These are phyloP conservation scores for Strigamia transsilvanica DNA, from an alignment of 2,888 invertebrate species.

Conservation along the genomic window DNA sequence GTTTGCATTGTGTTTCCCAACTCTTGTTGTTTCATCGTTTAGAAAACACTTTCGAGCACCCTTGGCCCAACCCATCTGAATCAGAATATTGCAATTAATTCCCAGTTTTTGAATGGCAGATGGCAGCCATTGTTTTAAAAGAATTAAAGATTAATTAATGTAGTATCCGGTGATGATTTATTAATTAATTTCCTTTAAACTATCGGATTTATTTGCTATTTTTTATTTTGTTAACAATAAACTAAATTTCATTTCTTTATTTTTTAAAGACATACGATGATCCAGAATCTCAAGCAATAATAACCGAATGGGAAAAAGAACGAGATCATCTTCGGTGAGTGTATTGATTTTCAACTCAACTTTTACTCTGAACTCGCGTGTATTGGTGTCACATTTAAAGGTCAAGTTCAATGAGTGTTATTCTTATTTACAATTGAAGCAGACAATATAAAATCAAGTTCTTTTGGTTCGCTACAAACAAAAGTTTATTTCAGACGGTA, in stretches of 20 bases:
- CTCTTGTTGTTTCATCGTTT: background rate
- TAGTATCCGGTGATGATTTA: too few species aligned
- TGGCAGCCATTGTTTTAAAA: too few species aligned
- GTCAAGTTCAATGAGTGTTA: too few species aligned
- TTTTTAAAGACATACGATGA: slow-evolving; percentile 55
- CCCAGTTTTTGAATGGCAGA: too few species aligned
- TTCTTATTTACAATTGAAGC: background rate
- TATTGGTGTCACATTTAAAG: too few species aligned
- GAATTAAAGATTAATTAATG: too few species aligned
- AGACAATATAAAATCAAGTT: background rate
- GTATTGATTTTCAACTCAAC: background rate
- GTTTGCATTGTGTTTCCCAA: background rate
- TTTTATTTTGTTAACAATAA: background rate
- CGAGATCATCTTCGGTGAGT: slow-evolving; percentile 55
- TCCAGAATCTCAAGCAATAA: slow-evolving; percentile 54
- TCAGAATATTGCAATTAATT: too few species aligned
- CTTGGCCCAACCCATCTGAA: too few species aligned
- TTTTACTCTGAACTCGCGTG: too few species aligned
- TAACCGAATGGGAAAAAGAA: slow-evolving; percentile 56
- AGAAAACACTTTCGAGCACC: too few species aligned
- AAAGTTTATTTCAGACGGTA: too few species aligned
- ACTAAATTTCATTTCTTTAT: background rate
- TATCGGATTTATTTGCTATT: background rate
- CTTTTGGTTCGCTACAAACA: background rate
- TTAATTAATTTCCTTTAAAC: background rate